A percentile compares a stretch with the other conserved stretches of the same genome.
These are phyloP conservation scores for Sarcophilus harrisii DNA, from an alignment of 2,797 vertebrate genomes.

Conservation along the genomic window DNA sequence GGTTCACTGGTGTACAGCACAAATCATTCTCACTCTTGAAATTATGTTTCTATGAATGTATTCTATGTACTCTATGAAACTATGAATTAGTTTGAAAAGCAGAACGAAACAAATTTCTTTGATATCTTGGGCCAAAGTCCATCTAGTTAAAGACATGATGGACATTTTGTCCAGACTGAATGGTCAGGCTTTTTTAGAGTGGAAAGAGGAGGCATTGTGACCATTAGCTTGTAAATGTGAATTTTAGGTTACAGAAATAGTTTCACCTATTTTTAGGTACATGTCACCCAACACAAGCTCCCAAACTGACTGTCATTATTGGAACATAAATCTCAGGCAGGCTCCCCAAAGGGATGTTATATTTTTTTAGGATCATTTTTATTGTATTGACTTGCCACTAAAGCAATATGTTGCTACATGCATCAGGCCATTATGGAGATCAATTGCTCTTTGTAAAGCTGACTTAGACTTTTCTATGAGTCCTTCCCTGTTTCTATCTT, in stretches of 20 bases:
- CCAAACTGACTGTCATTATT: slow-evolving; percentile 3
- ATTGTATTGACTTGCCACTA: not conserved
- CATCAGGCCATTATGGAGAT: not conserved
- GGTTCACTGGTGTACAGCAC: slow-evolving; percentile 21
- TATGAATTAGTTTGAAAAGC: slow-evolving; percentile 45
- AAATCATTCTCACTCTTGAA: slow-evolving; percentile 53
- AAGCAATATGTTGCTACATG: not conserved
- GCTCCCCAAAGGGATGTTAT: not conserved
- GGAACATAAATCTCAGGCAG: not conserved
- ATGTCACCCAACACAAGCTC: not conserved
- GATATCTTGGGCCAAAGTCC: not conserved
- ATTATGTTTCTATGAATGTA: no score
- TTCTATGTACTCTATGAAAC: no score
- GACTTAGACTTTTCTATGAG: not conserved
- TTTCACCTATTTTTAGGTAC: not conserved
- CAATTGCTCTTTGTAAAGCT: not conserved
- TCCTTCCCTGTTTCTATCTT: not conserved
- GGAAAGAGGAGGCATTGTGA: not conserved
- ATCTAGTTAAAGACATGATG: slow-evolving; percentile 8
- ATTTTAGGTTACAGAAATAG: not conserved
- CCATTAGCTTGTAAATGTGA: not conserved
- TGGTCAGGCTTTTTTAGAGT: not conserved
- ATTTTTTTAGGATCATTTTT: slow-evolving; percentile 19
- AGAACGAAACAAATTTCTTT: slow-evolving; percentile 44
- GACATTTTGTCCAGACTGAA: slow-evolving; percentile 21